phyloP scores from a whole-genome alignment of 2,888 invertebrate species.

The Oeneis ivallda region DNA sequence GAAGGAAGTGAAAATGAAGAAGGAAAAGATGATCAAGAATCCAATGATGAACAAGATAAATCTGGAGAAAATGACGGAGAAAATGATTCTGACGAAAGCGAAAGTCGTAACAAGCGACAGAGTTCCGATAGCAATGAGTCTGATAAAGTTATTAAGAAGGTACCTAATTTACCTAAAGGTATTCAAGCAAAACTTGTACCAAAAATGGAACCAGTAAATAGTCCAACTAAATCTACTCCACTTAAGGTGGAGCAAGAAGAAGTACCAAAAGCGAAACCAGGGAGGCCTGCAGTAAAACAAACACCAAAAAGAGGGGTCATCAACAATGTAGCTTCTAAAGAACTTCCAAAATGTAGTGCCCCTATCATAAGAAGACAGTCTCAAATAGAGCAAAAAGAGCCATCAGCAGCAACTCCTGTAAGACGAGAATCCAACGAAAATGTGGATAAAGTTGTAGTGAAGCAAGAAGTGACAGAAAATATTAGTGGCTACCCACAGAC shows the following conservation, averaged over 20 bases:
- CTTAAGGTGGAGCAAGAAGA: slow-evolving; percentile 47
- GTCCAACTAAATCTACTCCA: slow-evolving; percentile 46
- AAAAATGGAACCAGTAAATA: slow-evolving; percentile 47
- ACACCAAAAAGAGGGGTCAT: slow-evolving; percentile 69
- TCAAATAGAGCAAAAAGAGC: slow-evolving; percentile 15
- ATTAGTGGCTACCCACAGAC: slow-evolving; percentile 46
- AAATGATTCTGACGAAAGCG: slow-evolving; percentile 47
- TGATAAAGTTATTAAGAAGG: slow-evolving; percentile 42
- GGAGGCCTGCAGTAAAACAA: slow-evolving; percentile 68
- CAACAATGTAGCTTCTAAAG: slow-evolving; percentile 48
- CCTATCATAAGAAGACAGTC: slow-evolving; percentile 40
- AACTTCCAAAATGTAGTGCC: slow-evolving; percentile 40
- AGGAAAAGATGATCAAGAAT: slow-evolving; percentile 53
- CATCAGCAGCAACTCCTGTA: slow-evolving; percentile 41
- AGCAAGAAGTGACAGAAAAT: slow-evolving; percentile 59
- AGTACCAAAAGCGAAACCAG: slow-evolving; percentile 46
- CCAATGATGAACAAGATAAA: slow-evolving; percentile 45
- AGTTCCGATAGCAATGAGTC: slow-evolving; percentile 54
- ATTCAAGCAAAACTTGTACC: slow-evolving; percentile 49
- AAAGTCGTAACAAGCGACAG: slow-evolving; percentile 43
- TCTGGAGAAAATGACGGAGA: slow-evolving; percentile 49
- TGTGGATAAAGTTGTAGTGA: slow-evolving; percentile 61
- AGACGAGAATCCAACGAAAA: slow-evolving; percentile 51
- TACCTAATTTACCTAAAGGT: slow-evolving; percentile 48
- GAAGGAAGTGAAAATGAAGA: slow-evolving; percentile 60